phyloP scores from a whole-genome alignment of 2,113 vertebrate species.

The Prionailurus bengalensis region DNA sequence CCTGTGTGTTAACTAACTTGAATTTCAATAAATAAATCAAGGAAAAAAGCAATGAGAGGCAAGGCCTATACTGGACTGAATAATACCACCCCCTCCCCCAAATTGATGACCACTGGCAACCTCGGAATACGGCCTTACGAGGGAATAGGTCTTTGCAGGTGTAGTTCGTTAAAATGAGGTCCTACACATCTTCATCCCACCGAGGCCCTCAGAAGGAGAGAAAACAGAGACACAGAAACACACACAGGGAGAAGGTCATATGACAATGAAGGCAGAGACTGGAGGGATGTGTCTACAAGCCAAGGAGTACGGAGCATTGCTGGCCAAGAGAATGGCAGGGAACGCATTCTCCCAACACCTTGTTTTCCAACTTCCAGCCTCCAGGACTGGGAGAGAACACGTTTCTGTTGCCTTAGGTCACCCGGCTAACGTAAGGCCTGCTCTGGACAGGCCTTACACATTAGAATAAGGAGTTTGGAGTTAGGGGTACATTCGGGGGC shows the following conservation, averaged over 20 bases:
- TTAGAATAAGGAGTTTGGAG: fast-evolving
- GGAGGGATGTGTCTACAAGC: neutral
- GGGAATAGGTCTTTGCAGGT: neutral
- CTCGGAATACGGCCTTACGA: neutral
- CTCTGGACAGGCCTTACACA: neutral
- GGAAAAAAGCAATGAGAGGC: neutral
- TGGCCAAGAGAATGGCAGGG: neutral
- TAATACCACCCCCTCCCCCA: neutral
- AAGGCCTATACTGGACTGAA: neutral
- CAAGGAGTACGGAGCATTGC: fast-evolving
- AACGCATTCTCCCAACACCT: neutral
- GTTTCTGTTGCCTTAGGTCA: neutral
- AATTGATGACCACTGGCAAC: neutral
- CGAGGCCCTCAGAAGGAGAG: neutral
- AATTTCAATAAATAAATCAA: too few species aligned
- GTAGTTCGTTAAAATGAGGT: neutral
- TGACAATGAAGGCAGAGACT: neutral
- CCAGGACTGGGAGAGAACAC: neutral
- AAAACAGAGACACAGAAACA: neutral
- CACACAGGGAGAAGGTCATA: neutral
- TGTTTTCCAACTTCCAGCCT: neutral
- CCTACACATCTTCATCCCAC: neutral
- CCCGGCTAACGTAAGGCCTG: neutral
- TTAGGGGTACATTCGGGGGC: neutral
- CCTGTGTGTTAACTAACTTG: too few species aligned